Evolutionary conservation across 1,140 invertebrate genomes (phyloP), one percentile per base, ranked within the genome.

Genomic region (Thaumatotibia leucotreta): DNA sequence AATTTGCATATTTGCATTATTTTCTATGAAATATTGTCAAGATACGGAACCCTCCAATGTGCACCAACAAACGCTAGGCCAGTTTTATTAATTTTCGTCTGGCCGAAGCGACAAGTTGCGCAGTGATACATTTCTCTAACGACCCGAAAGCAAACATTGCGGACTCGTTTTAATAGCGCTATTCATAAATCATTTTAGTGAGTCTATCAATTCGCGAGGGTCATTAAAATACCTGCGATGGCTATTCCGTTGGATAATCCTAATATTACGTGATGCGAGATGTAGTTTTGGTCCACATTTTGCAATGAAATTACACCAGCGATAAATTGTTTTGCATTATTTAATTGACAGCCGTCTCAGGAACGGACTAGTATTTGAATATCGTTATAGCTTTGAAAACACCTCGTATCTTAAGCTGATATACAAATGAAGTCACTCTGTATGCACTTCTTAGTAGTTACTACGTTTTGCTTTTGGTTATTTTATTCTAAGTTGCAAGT

Each of bases 151-250:
- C n/a, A 52, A 52, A 52, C 23, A 52, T 52, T 52, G 50, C 23
- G 50, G 4, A 24, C 50, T 52, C 0, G 50, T 52, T 52, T 52
- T 52, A 52, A 24, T 52, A 24, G n/a, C 24, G 20, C 22, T 14
- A 52, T 52, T 52, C 50, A 52, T 52, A 24, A 52, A 52, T 52
- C 50, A 52, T 52, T 52, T 52, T 52, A 24, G 50, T 11, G 10
- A 24, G 50, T 52, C 50, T 27, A 52, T 52, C 23, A 52, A 52
- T 52, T 52, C 11, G 50, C 50, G 10, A 52, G n/a, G 50, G 23
- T n/a, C 50, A 52, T 52, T 52, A 52, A 27, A 52, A 52, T 52
- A 27, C 23, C 50, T 24, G n/a, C 20, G 50, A 52, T 27, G 1
- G 1, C 6, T 52, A 23, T 52, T 52, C 8, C 0, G 50, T 52